These are phyloP conservation scores for Myrmecophaga tridactyla DNA, from an alignment of 2,113 vertebrate species.

Conservation along the genomic window DNA sequence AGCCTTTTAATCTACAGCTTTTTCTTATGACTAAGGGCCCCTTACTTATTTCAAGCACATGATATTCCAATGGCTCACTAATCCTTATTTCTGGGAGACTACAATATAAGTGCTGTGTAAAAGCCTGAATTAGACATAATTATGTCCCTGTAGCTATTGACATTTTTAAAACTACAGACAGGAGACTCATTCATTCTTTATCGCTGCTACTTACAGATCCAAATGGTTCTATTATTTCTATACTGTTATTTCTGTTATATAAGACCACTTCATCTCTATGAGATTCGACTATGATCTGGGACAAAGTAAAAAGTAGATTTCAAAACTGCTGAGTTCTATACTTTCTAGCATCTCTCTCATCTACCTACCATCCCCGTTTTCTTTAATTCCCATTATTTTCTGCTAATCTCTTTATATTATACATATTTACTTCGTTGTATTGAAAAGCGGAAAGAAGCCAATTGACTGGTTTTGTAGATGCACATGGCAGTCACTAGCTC, in stretches of 20 bases:
- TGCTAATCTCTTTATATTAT: background rate
- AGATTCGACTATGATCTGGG: background rate
- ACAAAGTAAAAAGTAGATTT: background rate
- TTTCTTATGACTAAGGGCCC: background rate
- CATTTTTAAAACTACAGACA: background rate
- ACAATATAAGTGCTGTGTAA: background rate
- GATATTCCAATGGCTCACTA: background rate
- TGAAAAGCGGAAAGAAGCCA: background rate
- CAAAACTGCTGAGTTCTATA: background rate
- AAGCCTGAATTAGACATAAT: background rate
- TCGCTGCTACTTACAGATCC: background rate
- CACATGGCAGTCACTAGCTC: background rate
- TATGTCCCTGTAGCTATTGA: background rate
- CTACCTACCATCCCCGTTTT: background rate
- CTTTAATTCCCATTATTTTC: background rate
- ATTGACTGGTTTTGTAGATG: background rate
- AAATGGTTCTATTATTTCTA: background rate
- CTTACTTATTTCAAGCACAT: background rate
- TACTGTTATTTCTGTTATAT: background rate
- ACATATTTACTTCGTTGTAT: background rate
- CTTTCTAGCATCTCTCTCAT: background rate
- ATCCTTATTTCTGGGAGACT: background rate
- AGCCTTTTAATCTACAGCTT: background rate
- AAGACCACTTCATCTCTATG: background rate
- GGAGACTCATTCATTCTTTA: background rate